Percentiles rank a stretch among this genome's conserved stretches.
These are phyloP conservation scores for Microdon myrmicae DNA, from an alignment of 2,888 invertebrate genomes.

Conservation along the genomic window DNA sequence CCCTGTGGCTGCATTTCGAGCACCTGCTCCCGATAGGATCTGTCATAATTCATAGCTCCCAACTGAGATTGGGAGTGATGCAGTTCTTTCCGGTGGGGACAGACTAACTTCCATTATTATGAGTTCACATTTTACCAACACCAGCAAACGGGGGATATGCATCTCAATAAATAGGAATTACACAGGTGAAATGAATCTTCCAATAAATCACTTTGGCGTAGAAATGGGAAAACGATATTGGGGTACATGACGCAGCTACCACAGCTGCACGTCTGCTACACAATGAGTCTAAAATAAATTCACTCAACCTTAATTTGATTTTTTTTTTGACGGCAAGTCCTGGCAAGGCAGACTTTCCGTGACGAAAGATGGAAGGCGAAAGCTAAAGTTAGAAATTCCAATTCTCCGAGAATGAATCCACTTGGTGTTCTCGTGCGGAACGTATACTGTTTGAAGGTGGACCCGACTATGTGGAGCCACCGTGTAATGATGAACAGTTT, in stretches of 20 bases:
- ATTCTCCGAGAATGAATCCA: constrained; percentile 42
- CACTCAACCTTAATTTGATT: too few species aligned
- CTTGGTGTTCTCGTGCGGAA: constrained; percentile 10
- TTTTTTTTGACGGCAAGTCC: too few species aligned
- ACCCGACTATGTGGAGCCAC: constrained; percentile 4
- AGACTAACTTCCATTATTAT: constrained; percentile 1
- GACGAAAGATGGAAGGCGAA: too few species aligned
- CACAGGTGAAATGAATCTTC: constrained; percentile 39
- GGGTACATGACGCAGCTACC: constrained; percentile 14
- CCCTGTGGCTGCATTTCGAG: constrained; percentile 19
- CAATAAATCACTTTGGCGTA: constrained; percentile 37
- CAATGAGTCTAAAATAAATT: constrained; percentile 29
- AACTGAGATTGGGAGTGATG: constrained; percentile 27
- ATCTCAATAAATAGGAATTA: constrained; percentile 48
- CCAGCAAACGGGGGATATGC: constrained; percentile 6
- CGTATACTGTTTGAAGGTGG: not conserved
- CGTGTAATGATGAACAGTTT: constrained; percentile 23
- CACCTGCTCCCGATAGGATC: constrained; percentile 33
- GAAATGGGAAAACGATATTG: constrained; percentile 18
- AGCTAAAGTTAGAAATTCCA: constrained; percentile 43
- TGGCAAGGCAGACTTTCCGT: too few species aligned
- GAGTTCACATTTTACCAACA: constrained; percentile 21
- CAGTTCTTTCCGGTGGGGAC: constrained; percentile 6
- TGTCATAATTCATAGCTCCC: constrained; percentile 35
- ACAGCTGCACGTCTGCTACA: not conserved